Conservation (phyloP, 1,140 invertebrate genomes). For the Penaeus indicus region DNA sequence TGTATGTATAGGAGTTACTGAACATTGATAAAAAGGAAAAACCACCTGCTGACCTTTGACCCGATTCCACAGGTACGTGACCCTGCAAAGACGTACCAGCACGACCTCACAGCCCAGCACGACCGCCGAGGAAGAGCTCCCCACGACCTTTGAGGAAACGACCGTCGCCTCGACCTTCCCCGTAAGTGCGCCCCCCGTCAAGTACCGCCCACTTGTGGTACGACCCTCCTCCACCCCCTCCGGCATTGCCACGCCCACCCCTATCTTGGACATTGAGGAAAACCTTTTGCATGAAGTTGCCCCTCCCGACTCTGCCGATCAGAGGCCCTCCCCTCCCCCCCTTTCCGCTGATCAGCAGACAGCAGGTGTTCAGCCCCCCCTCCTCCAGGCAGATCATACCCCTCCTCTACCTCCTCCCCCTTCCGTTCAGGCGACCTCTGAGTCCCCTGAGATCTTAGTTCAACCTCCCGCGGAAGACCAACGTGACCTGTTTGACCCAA, state of each 20-base stretch:
- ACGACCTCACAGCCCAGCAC: neutral
- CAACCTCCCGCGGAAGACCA: too few relatives aligned
- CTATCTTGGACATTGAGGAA: constrained; percentile 34
- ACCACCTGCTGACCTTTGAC: too few relatives aligned
- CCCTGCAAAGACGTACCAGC: constrained; percentile 23
- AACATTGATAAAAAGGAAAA: too few relatives aligned
- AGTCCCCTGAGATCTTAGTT: too few relatives aligned
- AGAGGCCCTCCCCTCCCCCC: neutral
- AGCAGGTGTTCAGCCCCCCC: neutral
- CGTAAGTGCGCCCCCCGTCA: constrained; percentile 45
- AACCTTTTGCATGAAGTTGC: constrained; percentile 55
- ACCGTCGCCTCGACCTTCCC: constrained; percentile 24
- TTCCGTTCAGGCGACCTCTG: neutral
- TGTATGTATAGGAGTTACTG: too few relatives aligned
- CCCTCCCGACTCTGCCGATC: constrained; percentile 18
- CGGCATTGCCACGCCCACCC: constrained; percentile 20
- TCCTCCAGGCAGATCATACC: neutral
- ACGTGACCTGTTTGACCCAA: too few relatives aligned
- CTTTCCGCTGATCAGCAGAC: neutral
- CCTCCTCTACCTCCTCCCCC: neutral
- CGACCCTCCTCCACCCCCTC: constrained; percentile 38
- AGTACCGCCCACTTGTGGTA: constrained; percentile 49
- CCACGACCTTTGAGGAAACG: constrained; percentile 1
- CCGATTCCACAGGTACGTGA: constrained; percentile 39
- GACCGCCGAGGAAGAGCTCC: neutral